Evolutionary conservation across 2,113 vertebrate genomes (phyloP).

Genomic region (Strigops habroptila): DNA sequence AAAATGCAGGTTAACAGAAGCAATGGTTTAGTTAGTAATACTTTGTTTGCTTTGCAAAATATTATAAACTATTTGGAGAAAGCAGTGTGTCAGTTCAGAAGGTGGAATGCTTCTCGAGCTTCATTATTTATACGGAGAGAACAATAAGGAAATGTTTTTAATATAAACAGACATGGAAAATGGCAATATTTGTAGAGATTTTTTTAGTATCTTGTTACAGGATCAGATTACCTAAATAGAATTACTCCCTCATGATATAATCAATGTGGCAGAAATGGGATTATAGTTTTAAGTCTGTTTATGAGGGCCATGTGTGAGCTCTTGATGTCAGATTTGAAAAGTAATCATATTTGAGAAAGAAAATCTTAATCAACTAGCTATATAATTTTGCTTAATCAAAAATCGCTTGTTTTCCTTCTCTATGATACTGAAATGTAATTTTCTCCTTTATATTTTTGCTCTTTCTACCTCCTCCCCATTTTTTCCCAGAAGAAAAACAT

Average conservation of each 20-base stretch:
- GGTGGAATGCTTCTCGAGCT: background rate
- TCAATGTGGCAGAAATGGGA: conserved; percentile 42
- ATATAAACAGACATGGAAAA: conserved; percentile 44
- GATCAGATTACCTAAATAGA: conserved; percentile 48
- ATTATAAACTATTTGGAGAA: background rate
- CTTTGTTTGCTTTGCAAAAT: conserved; percentile 3
- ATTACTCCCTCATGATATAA: conserved; percentile 25
- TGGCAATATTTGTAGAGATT: conserved; percentile 11
- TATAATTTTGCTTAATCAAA: conserved; percentile 14
- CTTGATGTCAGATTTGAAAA: conserved; percentile 32
- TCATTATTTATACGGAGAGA: conserved; percentile 8
- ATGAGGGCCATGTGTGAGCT: conserved; percentile 30
- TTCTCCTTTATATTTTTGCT: background rate
- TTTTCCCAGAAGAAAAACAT: background rate
- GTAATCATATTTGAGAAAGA: conserved; percentile 22
- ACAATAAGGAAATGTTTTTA: conserved; percentile 54
- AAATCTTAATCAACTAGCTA: conserved; percentile 24
- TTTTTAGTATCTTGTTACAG: conserved; percentile 49
- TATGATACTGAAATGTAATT: background rate
- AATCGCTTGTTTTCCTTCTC: background rate
- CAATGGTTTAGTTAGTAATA: background rate
- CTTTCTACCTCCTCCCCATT: fast-evolving
- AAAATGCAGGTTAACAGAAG: background rate
- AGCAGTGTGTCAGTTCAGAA: background rate
- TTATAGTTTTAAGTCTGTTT: conserved; percentile 49